These are phyloP conservation scores for Raja brachyura DNA, from an alignment of 2,113 vertebrate species.

Conservation along the genomic window DNA sequence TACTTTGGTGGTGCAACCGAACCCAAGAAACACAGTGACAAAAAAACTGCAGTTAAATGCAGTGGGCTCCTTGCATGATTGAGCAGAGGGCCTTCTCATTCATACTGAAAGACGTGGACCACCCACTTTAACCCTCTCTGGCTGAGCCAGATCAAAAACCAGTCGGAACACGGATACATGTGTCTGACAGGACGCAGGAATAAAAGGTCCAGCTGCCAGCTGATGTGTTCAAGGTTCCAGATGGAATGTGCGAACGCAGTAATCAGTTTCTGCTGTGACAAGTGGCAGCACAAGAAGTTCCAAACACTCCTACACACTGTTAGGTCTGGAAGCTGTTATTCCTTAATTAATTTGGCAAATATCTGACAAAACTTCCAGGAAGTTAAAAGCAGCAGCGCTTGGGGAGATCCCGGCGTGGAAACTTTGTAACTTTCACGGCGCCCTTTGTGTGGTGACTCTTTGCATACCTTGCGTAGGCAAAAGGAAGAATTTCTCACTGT, in stretches of 20 bases:
- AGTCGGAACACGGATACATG: background rate
- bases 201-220: constrained; percentile 27
- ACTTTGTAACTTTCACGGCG: too few relatives aligned
- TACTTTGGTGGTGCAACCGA: background rate
- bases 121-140: background rate
- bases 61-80: background rate
- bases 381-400: background rate
- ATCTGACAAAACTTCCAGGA: background rate
- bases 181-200: background rate
- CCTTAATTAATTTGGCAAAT: constrained; percentile 33
- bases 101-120: background rate
- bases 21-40: background rate
- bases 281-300: constrained; percentile 26
- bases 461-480: too few relatives aligned
- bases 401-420: too few relatives aligned
- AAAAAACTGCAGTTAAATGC: too few relatives aligned
- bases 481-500: too few relatives aligned
- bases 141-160: background rate
- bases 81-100: background rate
- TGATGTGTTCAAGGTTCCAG: constrained; percentile 18
- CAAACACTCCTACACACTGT: constrained; percentile 28
- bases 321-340: constrained; percentile 30
- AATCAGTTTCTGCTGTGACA: constrained; percentile 35
- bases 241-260: constrained; percentile 15
- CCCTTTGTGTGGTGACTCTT: too few relatives aligned